Evolutionary conservation across 2,888 invertebrate genomes (phyloP), one percentile per base, ranked within the genome.

Genomic region (Parnassius smintheus): DNA sequence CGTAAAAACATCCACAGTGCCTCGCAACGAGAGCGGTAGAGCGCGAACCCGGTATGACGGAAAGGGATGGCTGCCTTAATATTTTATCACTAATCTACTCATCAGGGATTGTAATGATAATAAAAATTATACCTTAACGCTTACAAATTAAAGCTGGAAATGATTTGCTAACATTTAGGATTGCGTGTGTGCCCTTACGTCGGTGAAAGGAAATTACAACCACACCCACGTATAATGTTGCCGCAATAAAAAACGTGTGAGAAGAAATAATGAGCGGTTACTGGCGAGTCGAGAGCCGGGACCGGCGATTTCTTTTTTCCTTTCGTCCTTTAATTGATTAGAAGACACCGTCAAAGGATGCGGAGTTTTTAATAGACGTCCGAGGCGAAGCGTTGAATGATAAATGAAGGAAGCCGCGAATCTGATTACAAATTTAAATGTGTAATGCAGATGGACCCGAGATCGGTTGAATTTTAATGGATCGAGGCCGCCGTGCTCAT

Each of bases 181-280:
- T 88, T 86, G 90, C 91, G 89, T 91, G 91, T 91, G 91, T 91
- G 91, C 91, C 91, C 91, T 91, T 89, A 89, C 90, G 84, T 91
- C 90, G 87, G 91, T 91, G 91, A 91, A 91, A 91, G 91, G 91
- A 91, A 91, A 91, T 90, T 91, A 91, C 91, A 91, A 91, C 91
- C 91, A 91, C 91, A 91, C 91, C 91, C 91, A 91, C 91, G 91
- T 90, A 90, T 90, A 90, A 90, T 90, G 90, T 89, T 90, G 90
- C 88, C 80, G 85, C 88, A 88, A 88, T 89, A 91, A 91, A 91
- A 91, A 91, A 91, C 85, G 89, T 90, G 91, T 87, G 88, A 90
- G 90, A 89, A 86, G 90, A 88, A 88, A 91, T 91, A 91, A 91
- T 91, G 90, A 91, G 88, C 88, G 90, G 91, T 91, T 91, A 89